Conservation (phyloP, 2,113 vertebrate genomes). For the Cheirogaleus medius region DNA sequence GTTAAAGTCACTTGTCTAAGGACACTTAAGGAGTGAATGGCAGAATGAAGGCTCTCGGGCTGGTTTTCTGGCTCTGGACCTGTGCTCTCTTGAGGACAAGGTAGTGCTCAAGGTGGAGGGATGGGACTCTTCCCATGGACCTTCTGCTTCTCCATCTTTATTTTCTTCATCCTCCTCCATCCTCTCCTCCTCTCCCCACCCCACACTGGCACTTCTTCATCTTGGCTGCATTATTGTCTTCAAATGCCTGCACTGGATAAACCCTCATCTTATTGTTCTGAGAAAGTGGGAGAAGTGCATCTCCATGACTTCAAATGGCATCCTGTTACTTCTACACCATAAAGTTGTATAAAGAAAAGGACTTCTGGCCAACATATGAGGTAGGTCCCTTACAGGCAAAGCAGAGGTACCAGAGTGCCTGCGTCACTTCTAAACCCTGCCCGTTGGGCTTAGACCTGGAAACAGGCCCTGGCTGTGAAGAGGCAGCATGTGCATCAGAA, state of each 20-base stretch:
- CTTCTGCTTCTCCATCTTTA: not conserved
- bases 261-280: not conserved
- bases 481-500: too few species aligned
- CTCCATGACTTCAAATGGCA: not conserved
- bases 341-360: not conserved
- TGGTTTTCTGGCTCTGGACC: not conserved
- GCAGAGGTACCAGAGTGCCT: not conserved
- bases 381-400: not conserved
- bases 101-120: not conserved
- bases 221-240: too few species aligned
- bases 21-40: not conserved
- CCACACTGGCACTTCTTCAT: not conserved
- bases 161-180: not conserved
- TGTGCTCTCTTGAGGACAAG: conserved; percentile 28
- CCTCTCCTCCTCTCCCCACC: not conserved
- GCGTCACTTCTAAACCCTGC: not conserved
- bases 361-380: not conserved
- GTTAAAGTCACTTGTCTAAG: not conserved
- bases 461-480: rapidly evolving
- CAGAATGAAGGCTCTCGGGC: not conserved
- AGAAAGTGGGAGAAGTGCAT: not conserved
- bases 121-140: rapidly evolving
- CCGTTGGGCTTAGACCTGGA: not conserved
- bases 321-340: not conserved
- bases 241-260: not conserved